phyloP scores from a whole-genome alignment of 2,888 invertebrate genomes.

The Chesias legatella region DNA sequence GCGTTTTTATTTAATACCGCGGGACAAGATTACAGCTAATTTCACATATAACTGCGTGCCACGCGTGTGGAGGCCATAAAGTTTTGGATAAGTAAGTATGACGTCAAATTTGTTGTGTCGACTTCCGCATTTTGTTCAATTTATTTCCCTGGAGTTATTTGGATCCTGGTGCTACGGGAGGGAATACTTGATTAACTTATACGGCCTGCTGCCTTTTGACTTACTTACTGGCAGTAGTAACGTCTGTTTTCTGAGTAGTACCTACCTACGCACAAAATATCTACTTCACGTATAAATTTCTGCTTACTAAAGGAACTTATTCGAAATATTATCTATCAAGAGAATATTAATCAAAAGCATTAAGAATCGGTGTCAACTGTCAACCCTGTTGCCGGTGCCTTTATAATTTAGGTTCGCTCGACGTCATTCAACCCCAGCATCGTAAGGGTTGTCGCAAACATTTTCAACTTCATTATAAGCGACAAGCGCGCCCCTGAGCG shows the following conservation, averaged over 20 bases:
- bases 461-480: constrained; percentile 56
- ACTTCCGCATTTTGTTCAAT: constrained; percentile 11
- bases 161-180: too few relatives aligned
- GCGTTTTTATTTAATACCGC: constrained; percentile 34
- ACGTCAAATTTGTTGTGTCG: constrained; percentile 14
- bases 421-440: constrained; percentile 24
- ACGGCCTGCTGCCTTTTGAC: too few relatives aligned
- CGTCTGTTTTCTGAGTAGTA: too few relatives aligned
- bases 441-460: constrained; percentile 49
- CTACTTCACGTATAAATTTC: too few relatives aligned
- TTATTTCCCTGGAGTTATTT: too few relatives aligned
- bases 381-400: constrained; percentile 46
- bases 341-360: constrained; percentile 1
- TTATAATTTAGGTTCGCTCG: constrained; percentile 37
- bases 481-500: constrained; percentile 35
- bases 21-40: constrained; percentile 41
- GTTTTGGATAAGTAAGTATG: constrained; percentile 17
- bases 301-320: too few relatives aligned
- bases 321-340: neutral
- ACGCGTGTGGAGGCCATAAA: constrained; percentile 37
- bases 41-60: constrained; percentile 27
- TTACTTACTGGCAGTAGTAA: too few relatives aligned
- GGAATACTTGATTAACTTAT: too few relatives aligned
- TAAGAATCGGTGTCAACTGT: constrained; percentile 10
- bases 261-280: too few relatives aligned